These are phyloP conservation scores for Thymallus thymallus DNA, from an alignment of 2,113 vertebrate species.

Conservation along the genomic window DNA sequence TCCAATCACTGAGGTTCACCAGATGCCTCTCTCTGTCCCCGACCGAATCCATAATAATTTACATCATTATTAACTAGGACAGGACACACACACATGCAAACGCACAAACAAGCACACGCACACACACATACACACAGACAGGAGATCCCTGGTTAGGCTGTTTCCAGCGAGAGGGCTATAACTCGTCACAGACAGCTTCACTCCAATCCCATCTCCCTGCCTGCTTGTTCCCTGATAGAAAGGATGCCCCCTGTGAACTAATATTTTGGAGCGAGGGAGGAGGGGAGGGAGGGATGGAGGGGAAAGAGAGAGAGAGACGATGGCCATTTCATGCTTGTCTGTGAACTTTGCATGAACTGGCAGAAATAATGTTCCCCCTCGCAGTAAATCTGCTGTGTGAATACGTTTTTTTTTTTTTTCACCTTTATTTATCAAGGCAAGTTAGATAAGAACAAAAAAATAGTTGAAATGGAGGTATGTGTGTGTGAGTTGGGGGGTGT, in stretches of 20 bases:
- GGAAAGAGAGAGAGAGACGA: conserved; percentile 41
- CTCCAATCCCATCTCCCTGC: conserved; percentile 63
- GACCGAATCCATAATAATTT: conserved; percentile 50
- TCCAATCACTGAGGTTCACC: conserved; percentile 34
- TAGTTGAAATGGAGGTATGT: too few species aligned
- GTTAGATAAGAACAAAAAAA: too few species aligned
- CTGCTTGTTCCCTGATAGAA: conserved; percentile 64
- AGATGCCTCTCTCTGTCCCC: conserved; percentile 19
- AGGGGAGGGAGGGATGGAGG: conserved; percentile 28
- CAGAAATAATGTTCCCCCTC: conserved; percentile 98
- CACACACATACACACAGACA: conserved; percentile 6
- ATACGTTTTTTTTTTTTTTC: too few species aligned
- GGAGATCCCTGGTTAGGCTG: conserved; percentile 43
- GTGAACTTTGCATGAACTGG: conserved; percentile 99
- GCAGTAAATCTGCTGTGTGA: conserved; percentile 97
- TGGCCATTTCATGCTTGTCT: conserved; percentile 90
- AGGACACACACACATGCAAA: too few species aligned
- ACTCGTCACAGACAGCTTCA: conserved; percentile 65
- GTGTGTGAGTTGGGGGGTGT: conserved; percentile 20
- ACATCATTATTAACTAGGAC: conserved; percentile 46
- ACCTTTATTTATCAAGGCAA: too few species aligned
- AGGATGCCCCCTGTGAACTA: conserved; percentile 71
- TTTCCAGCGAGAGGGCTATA: conserved; percentile 23
- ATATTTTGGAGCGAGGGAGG: conserved; percentile 76
- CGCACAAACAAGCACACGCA: too few species aligned